A percentile compares a stretch with the other conserved stretches of the same genome.
Evolutionary conservation across 2,797 vertebrate genomes (phyloP).

Genomic region (Amniataba percoides): DNA sequence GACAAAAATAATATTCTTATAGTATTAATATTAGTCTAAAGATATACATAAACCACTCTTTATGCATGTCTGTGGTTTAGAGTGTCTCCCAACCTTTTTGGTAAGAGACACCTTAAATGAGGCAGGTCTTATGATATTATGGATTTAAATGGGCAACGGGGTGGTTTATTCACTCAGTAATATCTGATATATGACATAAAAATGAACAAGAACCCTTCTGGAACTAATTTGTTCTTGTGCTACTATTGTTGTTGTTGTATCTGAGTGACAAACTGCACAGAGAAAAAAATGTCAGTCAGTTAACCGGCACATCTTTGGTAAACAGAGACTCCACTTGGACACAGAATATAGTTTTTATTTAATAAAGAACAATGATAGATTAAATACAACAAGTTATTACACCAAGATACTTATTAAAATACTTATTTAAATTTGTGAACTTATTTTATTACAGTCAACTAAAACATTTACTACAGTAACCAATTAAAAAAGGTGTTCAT

Average conservation of each 20-base stretch:
- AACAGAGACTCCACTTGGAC: conserved; percentile 44
- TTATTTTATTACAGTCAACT: conserved; percentile 68
- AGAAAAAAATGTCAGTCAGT: not conserved
- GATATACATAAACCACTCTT: too few relatives aligned
- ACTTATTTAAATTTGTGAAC: conserved; percentile 67
- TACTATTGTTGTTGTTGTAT: not conserved
- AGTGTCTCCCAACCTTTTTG: too few relatives aligned
- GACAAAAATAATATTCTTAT: too few relatives aligned
- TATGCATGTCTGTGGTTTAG: too few relatives aligned
- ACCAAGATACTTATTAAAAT: conserved; percentile 61
- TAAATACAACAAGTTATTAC: conserved; percentile 76
- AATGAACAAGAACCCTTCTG: not conserved
- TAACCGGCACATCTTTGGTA: not conserved
- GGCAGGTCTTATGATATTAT: not conserved
- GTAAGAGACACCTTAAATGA: not conserved
- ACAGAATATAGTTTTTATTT: conserved; percentile 69
- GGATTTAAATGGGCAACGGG: not conserved
- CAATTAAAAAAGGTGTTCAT: conserved; percentile 53
- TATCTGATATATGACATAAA: conserved; percentile 4
- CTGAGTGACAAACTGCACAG: not conserved
- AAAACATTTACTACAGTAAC: conserved; percentile 70
- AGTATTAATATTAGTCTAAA: too few relatives aligned
- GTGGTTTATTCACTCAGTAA: too few relatives aligned
- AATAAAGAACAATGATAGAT: conserved; percentile 71
- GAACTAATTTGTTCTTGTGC: not conserved